Percentiles rank a stretch among this genome's conserved stretches.
phyloP scores from a whole-genome alignment of 2,888 invertebrate species.

The Ectemnius continuus region DNA sequence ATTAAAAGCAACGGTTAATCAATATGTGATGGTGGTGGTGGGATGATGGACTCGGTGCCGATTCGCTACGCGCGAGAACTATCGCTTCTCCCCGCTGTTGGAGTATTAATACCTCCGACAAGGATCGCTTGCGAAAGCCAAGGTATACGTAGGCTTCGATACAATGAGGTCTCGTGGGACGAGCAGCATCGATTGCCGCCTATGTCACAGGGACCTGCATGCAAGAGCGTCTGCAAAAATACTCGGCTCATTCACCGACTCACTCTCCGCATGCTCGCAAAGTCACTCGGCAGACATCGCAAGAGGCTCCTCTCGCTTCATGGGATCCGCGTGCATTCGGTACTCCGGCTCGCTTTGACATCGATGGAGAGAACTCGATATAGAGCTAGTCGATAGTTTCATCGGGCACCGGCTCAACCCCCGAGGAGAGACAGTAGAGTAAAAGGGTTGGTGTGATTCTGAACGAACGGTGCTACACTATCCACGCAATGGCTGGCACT shows the following conservation, averaged over 20 bases:
- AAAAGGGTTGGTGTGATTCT: slow-evolving; percentile 31
- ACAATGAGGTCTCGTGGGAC: slow-evolving; percentile 37
- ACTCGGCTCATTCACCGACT: slow-evolving; percentile 7
- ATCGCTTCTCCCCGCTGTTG: background rate
- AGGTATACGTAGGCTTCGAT: slow-evolving; percentile 3
- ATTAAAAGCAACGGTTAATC: no score
- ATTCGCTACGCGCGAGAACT: slow-evolving; percentile 6
- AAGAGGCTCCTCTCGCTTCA: no score
- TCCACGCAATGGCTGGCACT: slow-evolving; percentile 54
- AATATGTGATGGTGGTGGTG: no score
- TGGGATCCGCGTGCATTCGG: no score
- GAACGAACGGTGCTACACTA: background rate
- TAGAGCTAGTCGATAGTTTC: background rate
- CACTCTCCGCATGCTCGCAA: slow-evolving; percentile 8
- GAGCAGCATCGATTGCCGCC: slow-evolving; percentile 19
- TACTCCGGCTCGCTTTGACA: no score
- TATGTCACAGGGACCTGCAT: slow-evolving; percentile 14
- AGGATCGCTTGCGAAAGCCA: background rate
- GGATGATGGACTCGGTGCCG: background rate
- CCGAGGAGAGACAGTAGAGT: background rate
- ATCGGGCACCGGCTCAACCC: slow-evolving; percentile 35
- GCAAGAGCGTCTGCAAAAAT: slow-evolving; percentile 21
- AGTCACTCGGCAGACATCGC: no score
- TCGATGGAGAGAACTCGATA: no score
- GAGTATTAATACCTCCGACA: slow-evolving; percentile 4